Evolutionary conservation across 2,113 vertebrate genomes (phyloP).

Genomic region (Tricholaema leucomelas): DNA sequence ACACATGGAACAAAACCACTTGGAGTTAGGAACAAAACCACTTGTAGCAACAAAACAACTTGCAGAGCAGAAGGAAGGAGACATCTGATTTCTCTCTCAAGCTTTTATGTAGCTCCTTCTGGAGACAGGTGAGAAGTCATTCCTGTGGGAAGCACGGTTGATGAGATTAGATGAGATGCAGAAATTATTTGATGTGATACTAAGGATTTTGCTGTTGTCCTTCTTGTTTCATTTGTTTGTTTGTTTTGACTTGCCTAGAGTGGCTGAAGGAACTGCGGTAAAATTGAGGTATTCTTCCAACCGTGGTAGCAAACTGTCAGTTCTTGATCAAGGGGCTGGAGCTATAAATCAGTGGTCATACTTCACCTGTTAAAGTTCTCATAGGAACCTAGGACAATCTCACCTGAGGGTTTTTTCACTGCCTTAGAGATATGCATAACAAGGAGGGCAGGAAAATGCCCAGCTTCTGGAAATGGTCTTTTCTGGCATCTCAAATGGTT

Average conservation of each 20-base stretch:
- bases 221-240: neutral
- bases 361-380: neutral
- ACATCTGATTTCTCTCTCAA: neutral
- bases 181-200: neutral
- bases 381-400: neutral
- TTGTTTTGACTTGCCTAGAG: neutral
- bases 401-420: neutral
- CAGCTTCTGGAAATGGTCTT: neutral
- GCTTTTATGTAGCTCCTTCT: neutral
- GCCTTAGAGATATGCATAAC: neutral
- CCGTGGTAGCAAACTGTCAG: neutral
- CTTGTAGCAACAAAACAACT: neutral
- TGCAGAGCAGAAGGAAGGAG: rapidly evolving
- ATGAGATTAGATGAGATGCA: neutral
- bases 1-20: neutral
- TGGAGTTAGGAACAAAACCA: neutral
- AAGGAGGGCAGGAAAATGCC: neutral
- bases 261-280: neutral
- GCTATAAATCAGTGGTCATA: neutral
- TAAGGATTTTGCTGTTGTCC: neutral
- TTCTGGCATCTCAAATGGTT: neutral
- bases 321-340: neutral
- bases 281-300: neutral
- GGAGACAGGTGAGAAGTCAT: neutral
- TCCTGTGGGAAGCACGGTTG: neutral